Evolutionary conservation across 2,113 vertebrate species (phyloP).

Genomic region (Crotalus tigris): DNA sequence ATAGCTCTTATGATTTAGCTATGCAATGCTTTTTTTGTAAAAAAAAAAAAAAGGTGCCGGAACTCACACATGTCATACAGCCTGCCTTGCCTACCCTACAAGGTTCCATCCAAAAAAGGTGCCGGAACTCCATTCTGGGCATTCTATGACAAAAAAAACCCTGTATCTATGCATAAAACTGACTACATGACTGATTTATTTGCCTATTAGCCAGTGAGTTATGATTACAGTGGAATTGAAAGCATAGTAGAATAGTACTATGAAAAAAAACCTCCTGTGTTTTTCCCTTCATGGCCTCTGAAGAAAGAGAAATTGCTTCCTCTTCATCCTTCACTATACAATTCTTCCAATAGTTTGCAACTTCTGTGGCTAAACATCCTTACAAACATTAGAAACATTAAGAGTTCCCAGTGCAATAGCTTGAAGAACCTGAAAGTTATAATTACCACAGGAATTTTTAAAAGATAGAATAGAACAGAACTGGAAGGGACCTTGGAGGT

Average conservation of each 20-base stretch:
- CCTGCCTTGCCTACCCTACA: no score
- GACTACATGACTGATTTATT: background rate
- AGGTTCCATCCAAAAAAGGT: no score
- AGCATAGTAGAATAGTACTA: background rate
- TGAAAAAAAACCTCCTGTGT: background rate
- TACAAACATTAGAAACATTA: background rate
- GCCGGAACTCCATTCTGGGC: no score
- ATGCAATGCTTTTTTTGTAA: background rate
- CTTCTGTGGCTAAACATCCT: background rate
- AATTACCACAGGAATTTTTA: background rate
- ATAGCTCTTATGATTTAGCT: background rate
- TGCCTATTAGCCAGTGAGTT: background rate
- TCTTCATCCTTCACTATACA: background rate
- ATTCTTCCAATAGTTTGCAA: background rate
- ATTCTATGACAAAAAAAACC: no score
- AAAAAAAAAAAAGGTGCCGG: no score
- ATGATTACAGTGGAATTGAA: background rate
- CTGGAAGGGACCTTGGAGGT: no score
- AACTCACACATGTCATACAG: no score
- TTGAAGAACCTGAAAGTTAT: background rate
- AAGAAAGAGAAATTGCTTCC: background rate
- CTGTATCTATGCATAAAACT: background rate
- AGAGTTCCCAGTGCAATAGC: background rate
- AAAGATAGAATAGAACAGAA: background rate
- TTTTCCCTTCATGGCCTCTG: background rate